A percentile compares a stretch with the other conserved stretches of the same genome.
These are phyloP conservation scores for Cricetomys ansorgei DNA, from an alignment of 2,113 vertebrate species.

Conservation along the genomic window DNA sequence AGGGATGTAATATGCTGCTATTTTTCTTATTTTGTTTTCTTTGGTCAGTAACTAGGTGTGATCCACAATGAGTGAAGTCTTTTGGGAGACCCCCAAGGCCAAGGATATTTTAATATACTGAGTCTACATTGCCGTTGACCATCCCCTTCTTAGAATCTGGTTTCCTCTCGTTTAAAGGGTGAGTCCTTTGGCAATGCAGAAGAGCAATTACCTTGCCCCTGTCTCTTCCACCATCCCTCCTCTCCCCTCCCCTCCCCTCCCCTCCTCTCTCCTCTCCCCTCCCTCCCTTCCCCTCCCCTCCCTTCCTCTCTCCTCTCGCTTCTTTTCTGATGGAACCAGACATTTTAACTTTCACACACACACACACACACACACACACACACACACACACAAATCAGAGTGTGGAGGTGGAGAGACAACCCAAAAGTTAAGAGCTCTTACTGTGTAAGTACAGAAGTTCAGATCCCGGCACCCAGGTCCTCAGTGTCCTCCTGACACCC, in stretches of 20 bases:
- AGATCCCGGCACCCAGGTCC: neutral
- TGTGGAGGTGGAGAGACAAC: neutral
- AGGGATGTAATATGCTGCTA: neutral
- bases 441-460: neutral
- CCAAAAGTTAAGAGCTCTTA: neutral
- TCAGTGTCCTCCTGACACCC: no score
- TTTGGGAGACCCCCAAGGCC: neutral
- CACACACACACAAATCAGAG: neutral
- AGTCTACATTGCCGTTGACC: neutral
- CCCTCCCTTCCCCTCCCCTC: no score
- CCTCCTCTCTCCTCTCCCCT: neutral
- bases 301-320: rapidly evolving
- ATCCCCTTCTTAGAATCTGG: neutral
- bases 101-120: neutral
- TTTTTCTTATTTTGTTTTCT: neutral
- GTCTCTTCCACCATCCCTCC: neutral
- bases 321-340: neutral
- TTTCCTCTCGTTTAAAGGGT: neutral
- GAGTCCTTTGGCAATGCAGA: neutral
- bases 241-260: neutral
- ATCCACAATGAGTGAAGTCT: neutral
- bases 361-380: no score
- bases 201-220: neutral
- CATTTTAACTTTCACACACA: conserved; percentile 40
- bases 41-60: neutral